Evolutionary conservation across 2,888 invertebrate species (phyloP).

Genomic region (Horisme vitalbata): DNA sequence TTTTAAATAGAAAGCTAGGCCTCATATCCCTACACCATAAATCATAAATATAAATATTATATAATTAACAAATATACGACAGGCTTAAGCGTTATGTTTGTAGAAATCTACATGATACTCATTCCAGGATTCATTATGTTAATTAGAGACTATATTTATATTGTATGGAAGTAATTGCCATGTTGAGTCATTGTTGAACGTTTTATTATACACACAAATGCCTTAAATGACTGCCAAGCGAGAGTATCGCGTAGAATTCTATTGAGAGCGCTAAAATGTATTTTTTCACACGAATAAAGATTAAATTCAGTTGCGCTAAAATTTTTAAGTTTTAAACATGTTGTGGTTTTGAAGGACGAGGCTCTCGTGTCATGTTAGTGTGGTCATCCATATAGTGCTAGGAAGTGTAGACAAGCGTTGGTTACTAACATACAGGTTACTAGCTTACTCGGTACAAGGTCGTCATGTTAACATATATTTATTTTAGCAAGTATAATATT

Average conservation of each 20-base stretch:
- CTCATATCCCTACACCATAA: constrained; percentile 45
- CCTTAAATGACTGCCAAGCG: constrained; percentile 19
- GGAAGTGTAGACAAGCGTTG: constrained; percentile 34
- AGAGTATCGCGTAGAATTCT: constrained; percentile 47
- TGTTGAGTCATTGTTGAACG: constrained; percentile 23
- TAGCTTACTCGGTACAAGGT: constrained; percentile 30
- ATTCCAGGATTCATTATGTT: constrained; percentile 29
- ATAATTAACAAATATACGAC: constrained; percentile 30
- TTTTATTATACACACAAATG: constrained; percentile 17
- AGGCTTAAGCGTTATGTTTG: constrained; percentile 38
- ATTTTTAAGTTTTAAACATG: constrained; percentile 28
- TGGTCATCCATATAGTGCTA: constrained; percentile 51
- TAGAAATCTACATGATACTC: constrained; percentile 49
- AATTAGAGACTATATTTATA: constrained; percentile 32
- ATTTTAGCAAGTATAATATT: constrained; percentile 54
- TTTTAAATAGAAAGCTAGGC: constrained; percentile 68
- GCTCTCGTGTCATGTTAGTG: constrained; percentile 62
- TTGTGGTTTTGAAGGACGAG: constrained; percentile 52
- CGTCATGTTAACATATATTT: constrained; percentile 54
- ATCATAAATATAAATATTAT: constrained; percentile 30
- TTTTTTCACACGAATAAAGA: constrained; percentile 36
- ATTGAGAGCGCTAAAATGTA: constrained; percentile 39
- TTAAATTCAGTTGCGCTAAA: constrained; percentile 34
- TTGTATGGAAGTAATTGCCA: constrained; percentile 35
- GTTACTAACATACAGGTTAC: constrained; percentile 25